Base-by-base conservation (phyloP, 2,797 vertebrate species). In the Melanotaenia maccullochi region DNA sequence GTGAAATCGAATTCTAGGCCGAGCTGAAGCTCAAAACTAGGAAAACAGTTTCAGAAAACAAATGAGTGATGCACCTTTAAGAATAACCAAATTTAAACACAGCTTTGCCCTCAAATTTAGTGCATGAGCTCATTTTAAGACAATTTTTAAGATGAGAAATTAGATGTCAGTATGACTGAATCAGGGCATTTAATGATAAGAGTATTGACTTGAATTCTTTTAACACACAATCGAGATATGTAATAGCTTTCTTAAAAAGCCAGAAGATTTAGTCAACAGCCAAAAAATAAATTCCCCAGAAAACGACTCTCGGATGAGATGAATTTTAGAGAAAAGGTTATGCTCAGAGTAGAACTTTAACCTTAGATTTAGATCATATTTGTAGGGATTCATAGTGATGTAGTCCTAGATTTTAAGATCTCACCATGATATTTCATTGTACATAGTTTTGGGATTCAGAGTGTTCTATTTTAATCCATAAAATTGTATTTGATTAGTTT, bases 401-500 rank as follows among this genome's bases (percentile, higher is more conserved):
- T 79, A 82, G 60, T 77, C 83, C 68, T 82, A 85, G 76, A 87
- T 73, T 73, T 72, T 71, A 66, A 82, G 75, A 81, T 82, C 78
- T 87, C 73, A 76, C 78, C 78, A 64, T 75, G 81, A 82, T 83
- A 83, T 85, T 73, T 66, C 87, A 78, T 90, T 93, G 90, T 93
- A 94, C 85, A 92, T 91, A 92, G 91, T 94, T 93, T 90, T 90
- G 87, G 90, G 74, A 96, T 95, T 96, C 93, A 95, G 94, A 96
- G 93, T 90, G 87, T 94, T 89, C 84, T 94, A 94, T 93, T 95
- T 95, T 93, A 97, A 97, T 96, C 97, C 97, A 97, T 97, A 95
- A 89, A 92, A 95, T 95, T 92, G 93, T 96, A 95, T 95, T 95
- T 87, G 76, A 93, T 95, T 96, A 95, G 90, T 89, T 96, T 96